Evolutionary conservation across 1,140 invertebrate species (phyloP).

Genomic region (Calephelis virginiensis): DNA sequence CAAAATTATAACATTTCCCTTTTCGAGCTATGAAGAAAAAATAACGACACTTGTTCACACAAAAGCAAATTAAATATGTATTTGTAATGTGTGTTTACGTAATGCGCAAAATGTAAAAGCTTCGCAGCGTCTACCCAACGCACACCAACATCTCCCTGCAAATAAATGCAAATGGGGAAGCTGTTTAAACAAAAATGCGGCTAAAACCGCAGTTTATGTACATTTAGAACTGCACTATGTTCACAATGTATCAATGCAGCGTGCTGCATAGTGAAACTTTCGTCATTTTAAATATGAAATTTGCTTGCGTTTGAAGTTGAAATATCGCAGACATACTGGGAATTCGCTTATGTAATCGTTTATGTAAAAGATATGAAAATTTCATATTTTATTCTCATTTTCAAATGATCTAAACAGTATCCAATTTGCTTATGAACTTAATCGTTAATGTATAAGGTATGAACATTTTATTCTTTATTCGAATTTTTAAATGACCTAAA

Average conservation of each 20-base stretch:
- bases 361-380: background rate
- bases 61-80: too few species aligned
- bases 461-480: too few species aligned
- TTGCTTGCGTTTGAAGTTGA: conserved; percentile 19
- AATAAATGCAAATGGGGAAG: conserved; percentile 41
- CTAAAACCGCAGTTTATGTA: conserved; percentile 42
- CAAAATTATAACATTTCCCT: too few species aligned
- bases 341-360: conserved; percentile 12
- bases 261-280: conserved; percentile 31
- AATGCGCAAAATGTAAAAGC: conserved; percentile 38
- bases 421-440: too few species aligned
- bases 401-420: too few species aligned
- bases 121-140: conserved; percentile 29
- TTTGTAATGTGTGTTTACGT: conserved; percentile 14
- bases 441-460: too few species aligned
- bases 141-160: conserved; percentile 32
- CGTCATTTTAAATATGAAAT: conserved; percentile 34
- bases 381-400: too few species aligned
- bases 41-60: too few species aligned
- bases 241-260: conserved; percentile 36
- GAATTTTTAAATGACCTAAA: too few species aligned
- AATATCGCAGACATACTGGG: conserved; percentile 6
- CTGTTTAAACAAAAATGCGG: conserved; percentile 53
- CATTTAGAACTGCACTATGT: conserved; percentile 31
- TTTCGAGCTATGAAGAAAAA: too few species aligned